Percentiles rank a stretch among this genome's conserved stretches.
These are phyloP conservation scores for Pygoscelis adeliae DNA, from an alignment of 2,113 vertebrate genomes.

Conservation along the genomic window DNA sequence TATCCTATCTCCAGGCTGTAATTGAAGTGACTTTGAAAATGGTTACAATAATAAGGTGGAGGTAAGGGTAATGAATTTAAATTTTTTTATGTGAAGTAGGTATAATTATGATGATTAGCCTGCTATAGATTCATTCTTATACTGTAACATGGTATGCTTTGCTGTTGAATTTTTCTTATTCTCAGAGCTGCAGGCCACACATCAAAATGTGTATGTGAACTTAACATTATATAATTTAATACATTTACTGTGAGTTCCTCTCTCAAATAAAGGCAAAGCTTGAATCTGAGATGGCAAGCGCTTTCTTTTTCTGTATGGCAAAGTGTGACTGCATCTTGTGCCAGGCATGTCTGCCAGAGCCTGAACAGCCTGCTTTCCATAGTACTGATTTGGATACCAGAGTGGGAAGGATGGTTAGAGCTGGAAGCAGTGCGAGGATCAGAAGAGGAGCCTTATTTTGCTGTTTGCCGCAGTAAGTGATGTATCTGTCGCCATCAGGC, in stretches of 20 bases:
- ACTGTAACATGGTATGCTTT: neutral
- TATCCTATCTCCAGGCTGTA: neutral
- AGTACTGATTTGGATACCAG: neutral
- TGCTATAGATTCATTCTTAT: neutral
- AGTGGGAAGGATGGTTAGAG: neutral
- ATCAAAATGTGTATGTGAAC: neutral
- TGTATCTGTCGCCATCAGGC: neutral
- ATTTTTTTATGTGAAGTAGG: neutral
- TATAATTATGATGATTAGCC: neutral
- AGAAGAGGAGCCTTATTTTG: neutral
- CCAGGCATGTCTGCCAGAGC: neutral
- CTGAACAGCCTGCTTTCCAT: neutral
- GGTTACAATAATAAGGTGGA: neutral
- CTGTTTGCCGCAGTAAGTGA: neutral
- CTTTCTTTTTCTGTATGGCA: neutral
- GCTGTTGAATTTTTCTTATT: neutral
- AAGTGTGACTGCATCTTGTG: neutral
- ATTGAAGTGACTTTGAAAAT: neutral
- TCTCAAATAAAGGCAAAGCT: neutral
- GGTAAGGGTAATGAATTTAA: neutral
- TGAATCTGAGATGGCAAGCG: neutral
- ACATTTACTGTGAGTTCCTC: neutral
- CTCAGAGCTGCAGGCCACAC: neutral
- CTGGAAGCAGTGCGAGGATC: neutral
- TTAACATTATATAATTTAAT: neutral